phyloP scores from a whole-genome alignment of 2,888 invertebrate genomes.

The Plebejus melissa region DNA sequence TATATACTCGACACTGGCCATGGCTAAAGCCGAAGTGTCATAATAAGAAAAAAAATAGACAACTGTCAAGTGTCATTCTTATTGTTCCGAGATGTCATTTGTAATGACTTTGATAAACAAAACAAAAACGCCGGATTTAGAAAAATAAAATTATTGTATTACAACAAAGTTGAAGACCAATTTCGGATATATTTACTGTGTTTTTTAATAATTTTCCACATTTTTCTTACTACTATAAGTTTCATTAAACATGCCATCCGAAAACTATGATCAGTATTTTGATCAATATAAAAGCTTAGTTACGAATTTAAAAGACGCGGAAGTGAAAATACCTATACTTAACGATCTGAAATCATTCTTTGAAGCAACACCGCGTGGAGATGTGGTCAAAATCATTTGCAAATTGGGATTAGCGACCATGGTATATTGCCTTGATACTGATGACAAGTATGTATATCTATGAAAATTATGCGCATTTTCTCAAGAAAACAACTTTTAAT shows the following conservation, averaged over 20 bases:
- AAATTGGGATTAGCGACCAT: slow-evolving; percentile 78
- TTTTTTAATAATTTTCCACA: not conserved
- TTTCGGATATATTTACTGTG: not conserved
- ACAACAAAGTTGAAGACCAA: slow-evolving; percentile 32
- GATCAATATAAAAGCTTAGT: slow-evolving; percentile 53
- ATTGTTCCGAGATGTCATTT: too few relatives aligned
- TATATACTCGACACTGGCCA: too few relatives aligned
- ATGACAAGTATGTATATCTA: slow-evolving; percentile 50
- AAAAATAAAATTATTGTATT: not conserved
- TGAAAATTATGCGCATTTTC: slow-evolving; percentile 20
- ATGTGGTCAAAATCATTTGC: slow-evolving; percentile 50
- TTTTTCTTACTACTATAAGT: not conserved
- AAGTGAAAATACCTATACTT: slow-evolving; percentile 52
- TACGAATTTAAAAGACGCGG: slow-evolving; percentile 52
- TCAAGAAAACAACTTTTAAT: not conserved
- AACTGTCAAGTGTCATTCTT: too few relatives aligned
- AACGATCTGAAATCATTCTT: slow-evolving; percentile 63
- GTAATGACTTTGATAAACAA: not conserved
- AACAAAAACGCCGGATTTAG: not conserved
- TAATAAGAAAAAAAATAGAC: too few relatives aligned
- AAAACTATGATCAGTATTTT: slow-evolving; percentile 39
- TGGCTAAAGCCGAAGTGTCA: too few relatives aligned
- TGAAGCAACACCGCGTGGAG: slow-evolving; percentile 50
- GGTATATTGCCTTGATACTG: slow-evolving; percentile 81
- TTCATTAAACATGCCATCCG: not conserved